A percentile compares a stretch with the other conserved stretches of the same genome.
Conservation (phyloP, 2,888 invertebrate genomes). For the Drosophila rubida region DNA sequence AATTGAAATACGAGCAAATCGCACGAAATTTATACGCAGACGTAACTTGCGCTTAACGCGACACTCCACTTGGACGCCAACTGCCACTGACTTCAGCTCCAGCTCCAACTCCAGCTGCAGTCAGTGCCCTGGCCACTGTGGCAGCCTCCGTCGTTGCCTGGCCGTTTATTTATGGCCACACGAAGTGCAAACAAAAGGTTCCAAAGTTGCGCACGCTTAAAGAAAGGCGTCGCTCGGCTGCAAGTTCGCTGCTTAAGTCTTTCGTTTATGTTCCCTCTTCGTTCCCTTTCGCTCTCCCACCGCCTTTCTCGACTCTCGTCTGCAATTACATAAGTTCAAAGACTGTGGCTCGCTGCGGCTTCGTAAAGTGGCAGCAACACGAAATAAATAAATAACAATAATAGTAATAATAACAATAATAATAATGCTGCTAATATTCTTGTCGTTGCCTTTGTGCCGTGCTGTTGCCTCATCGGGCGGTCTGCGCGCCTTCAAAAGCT, state of each 20-base stretch:
- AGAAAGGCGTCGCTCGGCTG: constrained; percentile 31
- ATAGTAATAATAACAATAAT: constrained; percentile 57
- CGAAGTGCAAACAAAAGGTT: constrained; percentile 55
- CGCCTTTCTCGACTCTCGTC: constrained; percentile 15
- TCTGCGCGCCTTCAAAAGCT: constrained; percentile 36
- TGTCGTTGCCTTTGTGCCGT: constrained; percentile 7
- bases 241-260: constrained; percentile 51
- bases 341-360: constrained; percentile 33
- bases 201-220: constrained; percentile 18
- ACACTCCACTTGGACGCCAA: not conserved
- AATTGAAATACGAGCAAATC: constrained; percentile 61
- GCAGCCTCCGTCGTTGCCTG: constrained; percentile 6
- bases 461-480: constrained; percentile 64
- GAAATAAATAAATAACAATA: constrained; percentile 40
- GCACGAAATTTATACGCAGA: constrained; percentile 48
- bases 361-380: constrained; percentile 43
- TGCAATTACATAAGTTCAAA: constrained; percentile 76
- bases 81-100: constrained; percentile 3
- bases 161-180: constrained; percentile 64
- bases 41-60: constrained; percentile 49
- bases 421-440: constrained; percentile 46
- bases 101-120: not conserved
- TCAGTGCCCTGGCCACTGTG: constrained; percentile 5
- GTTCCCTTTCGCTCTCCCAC: not conserved
- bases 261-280: constrained; percentile 25